Evolutionary conservation across 2,888 invertebrate genomes (phyloP).

Genomic region (Caenorhabditis virilis): DNA sequence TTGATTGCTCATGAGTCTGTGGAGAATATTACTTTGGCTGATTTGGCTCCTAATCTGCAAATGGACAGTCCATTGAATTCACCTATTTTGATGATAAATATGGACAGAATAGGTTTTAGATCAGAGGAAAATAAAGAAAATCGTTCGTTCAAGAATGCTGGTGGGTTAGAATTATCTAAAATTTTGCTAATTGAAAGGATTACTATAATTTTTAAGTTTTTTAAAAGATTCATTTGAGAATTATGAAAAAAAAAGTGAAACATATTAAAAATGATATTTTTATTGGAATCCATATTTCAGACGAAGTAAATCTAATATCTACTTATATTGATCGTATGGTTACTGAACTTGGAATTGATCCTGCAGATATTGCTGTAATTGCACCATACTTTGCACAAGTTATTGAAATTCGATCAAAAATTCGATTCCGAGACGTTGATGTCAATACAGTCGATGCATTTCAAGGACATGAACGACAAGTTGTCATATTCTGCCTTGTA

Average conservation of each 20-base stretch:
- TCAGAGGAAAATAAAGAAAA: slow-evolving; percentile 7
- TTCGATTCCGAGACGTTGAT: slow-evolving; percentile 12
- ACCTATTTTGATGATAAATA: slow-evolving; percentile 29
- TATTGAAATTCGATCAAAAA: slow-evolving; percentile 5
- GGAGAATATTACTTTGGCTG: slow-evolving; percentile 23
- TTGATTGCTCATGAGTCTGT: slow-evolving; percentile 43
- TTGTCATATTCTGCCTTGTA: slow-evolving; percentile 50
- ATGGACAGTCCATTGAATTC: slow-evolving; percentile 6
- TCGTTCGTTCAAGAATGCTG: slow-evolving; percentile 7
- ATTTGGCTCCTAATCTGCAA: slow-evolving; percentile 13
- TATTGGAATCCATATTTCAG: slow-evolving; percentile 14
- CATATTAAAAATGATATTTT: neutral
- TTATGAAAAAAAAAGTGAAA: neutral
- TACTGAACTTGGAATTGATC: slow-evolving; percentile 16
- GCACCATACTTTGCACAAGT: slow-evolving; percentile 46
- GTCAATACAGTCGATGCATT: slow-evolving; percentile 44
- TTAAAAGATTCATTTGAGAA: neutral
- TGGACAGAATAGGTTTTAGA: slow-evolving; percentile 10
- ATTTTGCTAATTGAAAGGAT: neutral
- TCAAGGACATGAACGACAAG: slow-evolving; percentile 52
- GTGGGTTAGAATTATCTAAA: neutral
- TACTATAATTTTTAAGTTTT: neutral
- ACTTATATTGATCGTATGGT: slow-evolving; percentile 27
- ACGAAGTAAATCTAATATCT: slow-evolving; percentile 27
- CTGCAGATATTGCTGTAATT: slow-evolving; percentile 38